These are phyloP conservation scores for Sclerodermus sp. DNA, from an alignment of 2,888 invertebrate genomes.

Conservation along the genomic window DNA sequence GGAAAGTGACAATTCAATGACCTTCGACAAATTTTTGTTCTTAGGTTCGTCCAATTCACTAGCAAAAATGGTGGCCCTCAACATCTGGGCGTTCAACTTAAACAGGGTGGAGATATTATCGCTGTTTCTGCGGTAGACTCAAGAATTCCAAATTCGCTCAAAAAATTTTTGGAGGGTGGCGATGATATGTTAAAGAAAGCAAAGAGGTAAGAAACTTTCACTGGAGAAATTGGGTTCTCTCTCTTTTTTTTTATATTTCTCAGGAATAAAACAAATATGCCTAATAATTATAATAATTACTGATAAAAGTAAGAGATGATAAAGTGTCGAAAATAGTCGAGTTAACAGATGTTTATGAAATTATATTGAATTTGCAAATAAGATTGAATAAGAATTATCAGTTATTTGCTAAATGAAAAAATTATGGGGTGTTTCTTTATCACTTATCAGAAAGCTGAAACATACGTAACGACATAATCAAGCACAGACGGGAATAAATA, in stretches of 20 bases:
- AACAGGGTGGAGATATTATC: constrained; percentile 69
- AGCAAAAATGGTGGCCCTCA: constrained; percentile 63
- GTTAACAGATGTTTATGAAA: neutral
- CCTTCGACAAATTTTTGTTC: constrained; percentile 4
- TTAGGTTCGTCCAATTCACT: constrained; percentile 72
- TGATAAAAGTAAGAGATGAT: neutral
- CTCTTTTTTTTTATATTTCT: too few species aligned
- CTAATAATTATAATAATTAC: too few species aligned
- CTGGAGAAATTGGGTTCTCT: too few species aligned
- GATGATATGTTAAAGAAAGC: constrained; percentile 60
- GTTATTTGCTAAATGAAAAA: neutral
- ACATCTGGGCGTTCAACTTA: constrained; percentile 70
- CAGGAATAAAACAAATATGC: too few species aligned
- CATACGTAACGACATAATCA: neutral
- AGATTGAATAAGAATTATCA: too few species aligned
- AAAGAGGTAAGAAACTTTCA: constrained; percentile 57
- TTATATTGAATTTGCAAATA: too few species aligned
- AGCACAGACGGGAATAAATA: neutral
- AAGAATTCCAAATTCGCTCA: constrained; percentile 62
- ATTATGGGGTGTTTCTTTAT: neutral
- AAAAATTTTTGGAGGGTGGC: constrained; percentile 61
- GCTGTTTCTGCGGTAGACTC: constrained; percentile 64
- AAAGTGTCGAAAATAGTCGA: neutral
- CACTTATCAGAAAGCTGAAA: neutral
- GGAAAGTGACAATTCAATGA: too few species aligned